phyloP scores from a whole-genome alignment of 2,113 vertebrate genomes.

The Bos taurus region ARS-UCD2.0 NC_037330.1:20490501-20491000 shows the following conservation, averaged over 20 bases:
- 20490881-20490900: background rate
- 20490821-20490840: background rate
- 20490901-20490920: background rate
- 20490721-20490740: background rate
- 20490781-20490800: background rate
- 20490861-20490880: background rate
- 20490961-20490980: background rate
- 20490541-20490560: background rate
- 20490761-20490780: background rate
- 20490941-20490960: background rate
- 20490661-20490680: background rate
- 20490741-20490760: background rate
- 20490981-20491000: background rate
- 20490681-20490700: background rate
- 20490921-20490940: background rate
- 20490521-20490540: background rate
- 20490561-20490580: background rate
- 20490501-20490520: background rate
- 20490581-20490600: background rate
- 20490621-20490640: background rate
- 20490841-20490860: background rate
- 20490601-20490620: constrained; percentile 8
- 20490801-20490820: background rate
- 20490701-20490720: background rate
- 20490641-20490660: background rate